Evolutionary conservation across 1,140 invertebrate genomes (phyloP).

Genomic region (Drosophila subpulchrella): DNA sequence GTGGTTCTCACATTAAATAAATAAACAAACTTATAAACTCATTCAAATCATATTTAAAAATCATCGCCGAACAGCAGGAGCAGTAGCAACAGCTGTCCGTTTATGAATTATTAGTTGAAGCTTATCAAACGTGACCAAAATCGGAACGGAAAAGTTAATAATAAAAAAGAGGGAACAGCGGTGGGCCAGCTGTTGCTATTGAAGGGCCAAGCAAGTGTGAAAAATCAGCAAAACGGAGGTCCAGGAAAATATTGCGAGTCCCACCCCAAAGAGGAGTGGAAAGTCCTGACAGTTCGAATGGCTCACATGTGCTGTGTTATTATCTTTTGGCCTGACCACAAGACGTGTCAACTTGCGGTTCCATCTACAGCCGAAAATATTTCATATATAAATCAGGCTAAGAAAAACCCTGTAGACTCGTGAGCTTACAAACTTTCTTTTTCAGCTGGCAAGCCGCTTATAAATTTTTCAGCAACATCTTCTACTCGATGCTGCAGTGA

Average conservation of each 20-base stretch:
- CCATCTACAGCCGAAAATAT: constrained; percentile 17
- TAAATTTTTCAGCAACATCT: constrained; percentile 56
- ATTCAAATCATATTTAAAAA: constrained; percentile 82
- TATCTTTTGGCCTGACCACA: constrained; percentile 75
- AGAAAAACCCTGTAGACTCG: constrained; percentile 42
- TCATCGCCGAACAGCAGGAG: constrained; percentile 60
- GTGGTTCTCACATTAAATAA: constrained; percentile 56
- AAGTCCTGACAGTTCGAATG: constrained; percentile 8
- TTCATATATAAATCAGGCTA: constrained; percentile 66
- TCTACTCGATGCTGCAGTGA: constrained; percentile 3
- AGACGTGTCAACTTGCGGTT: constrained; percentile 68
- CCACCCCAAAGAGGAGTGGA: constrained; percentile 15
- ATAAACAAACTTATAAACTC: constrained; percentile 81
- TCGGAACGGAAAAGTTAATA: constrained; percentile 68
- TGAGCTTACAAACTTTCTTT: constrained; percentile 33
- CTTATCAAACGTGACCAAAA: constrained; percentile 81
- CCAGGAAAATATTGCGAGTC: constrained; percentile 35
- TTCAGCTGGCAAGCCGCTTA: constrained; percentile 59
- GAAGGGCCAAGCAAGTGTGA: constrained; percentile 59
- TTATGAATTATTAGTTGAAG: constrained; percentile 79
- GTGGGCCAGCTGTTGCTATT: constrained; percentile 61
- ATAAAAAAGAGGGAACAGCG: constrained; percentile 39
- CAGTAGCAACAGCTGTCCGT: constrained; percentile 72
- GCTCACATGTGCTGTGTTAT: constrained; percentile 56
- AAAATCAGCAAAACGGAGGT: constrained; percentile 62